phyloP scores from a whole-genome alignment of 2,888 invertebrate genomes.

The Eurytoma adleriae region DNA sequence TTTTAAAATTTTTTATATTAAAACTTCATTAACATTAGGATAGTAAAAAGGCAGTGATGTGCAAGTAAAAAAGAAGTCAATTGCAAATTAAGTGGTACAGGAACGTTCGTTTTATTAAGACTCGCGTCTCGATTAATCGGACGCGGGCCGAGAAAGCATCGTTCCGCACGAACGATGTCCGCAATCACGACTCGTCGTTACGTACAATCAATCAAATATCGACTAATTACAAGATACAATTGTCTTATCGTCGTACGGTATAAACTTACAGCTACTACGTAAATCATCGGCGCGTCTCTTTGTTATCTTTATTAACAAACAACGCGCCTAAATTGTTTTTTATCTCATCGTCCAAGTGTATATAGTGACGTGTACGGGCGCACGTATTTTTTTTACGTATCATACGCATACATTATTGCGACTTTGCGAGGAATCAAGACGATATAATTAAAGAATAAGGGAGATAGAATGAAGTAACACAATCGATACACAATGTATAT shows the following conservation, averaged over 20 bases:
- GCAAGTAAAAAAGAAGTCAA: too few species aligned
- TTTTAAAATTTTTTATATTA: too few species aligned
- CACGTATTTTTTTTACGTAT: slow-evolving; percentile 12
- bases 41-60: too few species aligned
- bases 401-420: slow-evolving; percentile 40
- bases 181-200: slow-evolving; percentile 35
- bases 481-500: slow-evolving; percentile 23
- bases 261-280: slow-evolving; percentile 31
- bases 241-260: slow-evolving; percentile 34
- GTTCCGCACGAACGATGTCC: slow-evolving; percentile 31
- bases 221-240: slow-evolving; percentile 54
- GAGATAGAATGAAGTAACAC: slow-evolving; percentile 16
- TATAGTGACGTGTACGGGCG: not conserved
- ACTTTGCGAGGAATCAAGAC: slow-evolving; percentile 51
- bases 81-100: slow-evolving; percentile 50
- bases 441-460: slow-evolving; percentile 10
- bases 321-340: not conserved
- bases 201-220: slow-evolving; percentile 47
- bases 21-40: too few species aligned
- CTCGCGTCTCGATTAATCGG: slow-evolving; percentile 30
- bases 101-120: slow-evolving; percentile 58
- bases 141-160: slow-evolving; percentile 28
- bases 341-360: not conserved
- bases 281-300: slow-evolving; percentile 9
- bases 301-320: not conserved